A percentile compares a stretch with the other conserved stretches of the same genome.
Evolutionary conservation across 2,888 invertebrate genomes (phyloP).

Genomic region (Rugalucina vietnamica): DNA sequence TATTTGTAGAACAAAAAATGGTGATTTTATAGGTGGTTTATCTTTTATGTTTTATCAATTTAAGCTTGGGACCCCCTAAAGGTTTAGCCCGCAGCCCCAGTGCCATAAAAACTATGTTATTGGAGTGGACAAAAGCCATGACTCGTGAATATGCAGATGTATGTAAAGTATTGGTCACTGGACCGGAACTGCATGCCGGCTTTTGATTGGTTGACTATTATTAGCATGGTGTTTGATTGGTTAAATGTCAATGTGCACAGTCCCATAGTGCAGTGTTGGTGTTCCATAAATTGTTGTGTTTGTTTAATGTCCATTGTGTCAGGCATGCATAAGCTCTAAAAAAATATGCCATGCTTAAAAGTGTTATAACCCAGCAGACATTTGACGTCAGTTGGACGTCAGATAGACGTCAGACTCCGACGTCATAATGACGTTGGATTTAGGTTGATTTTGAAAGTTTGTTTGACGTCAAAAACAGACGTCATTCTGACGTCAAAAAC

Average conservation of each 20-base stretch:
- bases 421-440: too few relatives aligned
- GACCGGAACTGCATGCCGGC: slow-evolving; percentile 48
- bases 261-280: neutral
- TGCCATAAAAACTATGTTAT: slow-evolving; percentile 97
- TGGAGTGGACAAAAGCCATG: slow-evolving; percentile 98
- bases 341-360: too few relatives aligned
- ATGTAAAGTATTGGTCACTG: slow-evolving; percentile 50
- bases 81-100: slow-evolving; percentile 91
- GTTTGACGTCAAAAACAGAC: too few relatives aligned
- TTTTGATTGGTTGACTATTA: slow-evolving; percentile 49
- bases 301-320: neutral
- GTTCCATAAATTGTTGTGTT: neutral
- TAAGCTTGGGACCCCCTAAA: slow-evolving; percentile 81
- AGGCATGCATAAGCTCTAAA: too few relatives aligned
- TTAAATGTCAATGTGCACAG: neutral
- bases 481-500: too few relatives aligned
- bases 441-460: too few relatives aligned
- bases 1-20: neutral
- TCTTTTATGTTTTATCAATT: neutral
- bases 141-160: slow-evolving; percentile 94
- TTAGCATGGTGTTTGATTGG: slow-evolving; percentile 2
- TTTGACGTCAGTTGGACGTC: too few relatives aligned
- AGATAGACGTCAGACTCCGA: too few relatives aligned
- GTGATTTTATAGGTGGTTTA: neutral
- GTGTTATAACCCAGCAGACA: too few relatives aligned